Conservation (phyloP, 1,140 invertebrate species). For the Mizuhopecten yessoensis region DNA sequence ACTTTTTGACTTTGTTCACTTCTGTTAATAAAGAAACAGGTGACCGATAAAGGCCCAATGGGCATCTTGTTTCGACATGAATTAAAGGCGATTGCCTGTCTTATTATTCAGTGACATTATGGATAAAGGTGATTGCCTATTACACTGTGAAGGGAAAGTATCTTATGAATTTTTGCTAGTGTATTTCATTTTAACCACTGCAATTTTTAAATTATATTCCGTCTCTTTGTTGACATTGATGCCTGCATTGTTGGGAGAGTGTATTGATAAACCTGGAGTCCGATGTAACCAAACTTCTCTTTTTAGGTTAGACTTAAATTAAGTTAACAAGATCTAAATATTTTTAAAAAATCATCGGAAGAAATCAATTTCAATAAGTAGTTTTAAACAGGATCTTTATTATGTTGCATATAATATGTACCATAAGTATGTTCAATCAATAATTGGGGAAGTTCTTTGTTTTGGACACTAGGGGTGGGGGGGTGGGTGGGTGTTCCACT, state of each 20-base stretch:
- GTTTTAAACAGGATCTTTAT: no score
- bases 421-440: not conserved
- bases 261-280: not conserved
- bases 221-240: not conserved
- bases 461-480: not conserved
- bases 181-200: not conserved
- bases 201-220: conserved; percentile 17
- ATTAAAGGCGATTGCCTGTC: no score
- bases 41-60: no score
- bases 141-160: not conserved
- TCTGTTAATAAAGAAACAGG: no score
- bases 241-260: not conserved
- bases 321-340: no score
- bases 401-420: not conserved
- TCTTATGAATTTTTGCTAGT: not conserved
- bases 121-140: not conserved
- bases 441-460: not conserved
- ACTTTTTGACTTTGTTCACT: no score
- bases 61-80: no score
- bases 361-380: not conserved
- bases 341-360: not conserved
- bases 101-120: no score
- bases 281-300: not conserved
- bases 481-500: not conserved
- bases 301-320: not conserved